Percentiles rank a stretch among this genome's conserved stretches.
These are phyloP conservation scores for Ascidia mentula DNA, from an alignment of 23 tunicate species.

Conservation along the genomic window DNA sequence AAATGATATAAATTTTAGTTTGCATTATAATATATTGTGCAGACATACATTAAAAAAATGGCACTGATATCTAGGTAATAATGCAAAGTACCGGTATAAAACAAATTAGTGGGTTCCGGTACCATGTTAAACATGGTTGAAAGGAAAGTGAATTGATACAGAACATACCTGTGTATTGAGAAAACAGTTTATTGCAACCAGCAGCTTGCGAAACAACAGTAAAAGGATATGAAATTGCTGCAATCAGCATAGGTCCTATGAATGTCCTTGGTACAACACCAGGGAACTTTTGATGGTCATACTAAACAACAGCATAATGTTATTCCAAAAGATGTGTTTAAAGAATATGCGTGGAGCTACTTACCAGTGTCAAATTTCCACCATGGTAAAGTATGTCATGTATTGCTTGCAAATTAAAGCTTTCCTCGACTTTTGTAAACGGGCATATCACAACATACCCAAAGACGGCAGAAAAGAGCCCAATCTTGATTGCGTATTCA, in stretches of 20 bases:
- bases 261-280: constrained; percentile 95
- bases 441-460: constrained; percentile 50
- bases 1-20: no score
- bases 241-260: constrained; percentile 69
- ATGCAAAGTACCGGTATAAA: no score
- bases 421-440: constrained; percentile 94
- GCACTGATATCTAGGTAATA: no score
- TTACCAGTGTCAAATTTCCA: constrained; percentile 37
- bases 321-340: no score
- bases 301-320: constrained; percentile 29
- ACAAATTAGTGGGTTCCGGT: no score
- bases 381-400: constrained; percentile 76
- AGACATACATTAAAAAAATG: no score
- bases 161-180: constrained; percentile 58
- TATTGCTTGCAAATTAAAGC: constrained; percentile 89
- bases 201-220: not conserved
- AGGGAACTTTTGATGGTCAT: constrained; percentile 88
- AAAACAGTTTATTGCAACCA: constrained; percentile 14
- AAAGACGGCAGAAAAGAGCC: not conserved
- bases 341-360: no score
- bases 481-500: not conserved
- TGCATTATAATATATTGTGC: no score
- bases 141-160: not conserved
- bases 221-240: constrained; percentile 39
- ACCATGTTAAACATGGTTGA: no score